Percentiles rank a stretch among this genome's conserved stretches.
Conservation (phyloP, 2,888 invertebrate species). For the Torymus tubicola region DNA sequence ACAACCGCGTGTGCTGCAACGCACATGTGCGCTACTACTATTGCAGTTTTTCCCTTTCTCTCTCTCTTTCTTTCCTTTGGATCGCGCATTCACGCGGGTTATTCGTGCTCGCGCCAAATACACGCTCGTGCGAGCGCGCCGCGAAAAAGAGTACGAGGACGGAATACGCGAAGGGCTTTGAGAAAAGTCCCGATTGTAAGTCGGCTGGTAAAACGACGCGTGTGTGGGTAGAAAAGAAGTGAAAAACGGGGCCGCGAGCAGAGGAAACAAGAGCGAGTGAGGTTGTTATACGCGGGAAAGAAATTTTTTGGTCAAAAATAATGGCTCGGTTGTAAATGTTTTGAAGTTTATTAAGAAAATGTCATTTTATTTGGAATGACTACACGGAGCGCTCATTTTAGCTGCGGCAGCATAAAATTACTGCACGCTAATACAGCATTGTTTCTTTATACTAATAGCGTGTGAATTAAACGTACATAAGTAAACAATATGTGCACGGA, state of each 20-base stretch:
- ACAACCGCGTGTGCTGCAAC: too few species aligned
- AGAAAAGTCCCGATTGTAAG: constrained; percentile 52
- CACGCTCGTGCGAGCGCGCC: constrained; percentile 1
- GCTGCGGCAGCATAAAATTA: too few species aligned
- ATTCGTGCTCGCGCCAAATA: constrained; percentile 17
- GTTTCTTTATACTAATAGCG: too few species aligned
- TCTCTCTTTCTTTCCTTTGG: constrained; percentile 16
- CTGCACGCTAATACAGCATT: too few species aligned
- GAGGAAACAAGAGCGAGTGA: not conserved
- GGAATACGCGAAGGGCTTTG: constrained; percentile 47
- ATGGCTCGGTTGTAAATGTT: not conserved
- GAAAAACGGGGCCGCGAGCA: constrained; percentile 6
- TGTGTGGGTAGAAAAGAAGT: not conserved
- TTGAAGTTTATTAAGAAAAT: too few species aligned
- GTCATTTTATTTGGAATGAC: too few species aligned
- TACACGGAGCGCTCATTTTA: too few species aligned
- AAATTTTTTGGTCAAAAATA: constrained; percentile 5
- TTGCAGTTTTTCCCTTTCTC: too few species aligned
- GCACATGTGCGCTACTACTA: not conserved
- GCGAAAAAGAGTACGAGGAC: constrained; percentile 42
- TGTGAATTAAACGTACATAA: too few species aligned
- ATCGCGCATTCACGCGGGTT: constrained; percentile 41
- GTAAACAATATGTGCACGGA: too few species aligned
- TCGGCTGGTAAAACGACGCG: constrained; percentile 40
- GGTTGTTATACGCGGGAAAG: not conserved